Evolutionary conservation across 2,888 invertebrate genomes (phyloP).

Genomic region (Torymus tubicola): DNA sequence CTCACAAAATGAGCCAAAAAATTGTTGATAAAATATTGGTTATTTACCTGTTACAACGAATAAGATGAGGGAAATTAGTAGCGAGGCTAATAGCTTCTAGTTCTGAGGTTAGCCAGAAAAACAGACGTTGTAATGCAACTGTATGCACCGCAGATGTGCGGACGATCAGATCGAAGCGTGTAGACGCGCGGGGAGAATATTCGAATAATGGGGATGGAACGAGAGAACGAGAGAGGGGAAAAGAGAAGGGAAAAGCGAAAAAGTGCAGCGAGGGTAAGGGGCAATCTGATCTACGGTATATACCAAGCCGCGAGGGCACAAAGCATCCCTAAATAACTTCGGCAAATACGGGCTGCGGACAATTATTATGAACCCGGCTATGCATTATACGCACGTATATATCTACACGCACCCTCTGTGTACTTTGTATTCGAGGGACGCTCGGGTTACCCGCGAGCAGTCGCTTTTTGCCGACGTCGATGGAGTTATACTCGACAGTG

Average conservation of each 20-base stretch:
- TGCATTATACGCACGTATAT: constrained; percentile 19
- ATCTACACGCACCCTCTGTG: background rate
- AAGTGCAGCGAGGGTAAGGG: constrained; percentile 26
- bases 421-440: constrained; percentile 23
- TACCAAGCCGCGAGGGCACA: background rate
- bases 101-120: background rate
- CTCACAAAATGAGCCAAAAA: no score
- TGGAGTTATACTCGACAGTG: no score
- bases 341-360: constrained; percentile 52
- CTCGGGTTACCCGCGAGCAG: constrained; percentile 3
- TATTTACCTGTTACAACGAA: background rate
- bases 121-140: constrained; percentile 1
- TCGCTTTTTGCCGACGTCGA: background rate
- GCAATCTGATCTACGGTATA: constrained; percentile 39
- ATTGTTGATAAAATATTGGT: no score
- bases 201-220: background rate
- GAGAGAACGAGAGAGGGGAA: constrained; percentile 4
- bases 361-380: constrained; percentile 40
- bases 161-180: constrained; percentile 20
- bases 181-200: constrained; percentile 10
- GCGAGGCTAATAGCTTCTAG: no score
- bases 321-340: constrained; percentile 47
- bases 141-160: constrained; percentile 50
- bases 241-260: constrained; percentile 5
- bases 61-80: constrained; percentile 11